Base-by-base conservation (phyloP, 2,113 vertebrate species). In the Hippocampus mohnikei region DNA sequence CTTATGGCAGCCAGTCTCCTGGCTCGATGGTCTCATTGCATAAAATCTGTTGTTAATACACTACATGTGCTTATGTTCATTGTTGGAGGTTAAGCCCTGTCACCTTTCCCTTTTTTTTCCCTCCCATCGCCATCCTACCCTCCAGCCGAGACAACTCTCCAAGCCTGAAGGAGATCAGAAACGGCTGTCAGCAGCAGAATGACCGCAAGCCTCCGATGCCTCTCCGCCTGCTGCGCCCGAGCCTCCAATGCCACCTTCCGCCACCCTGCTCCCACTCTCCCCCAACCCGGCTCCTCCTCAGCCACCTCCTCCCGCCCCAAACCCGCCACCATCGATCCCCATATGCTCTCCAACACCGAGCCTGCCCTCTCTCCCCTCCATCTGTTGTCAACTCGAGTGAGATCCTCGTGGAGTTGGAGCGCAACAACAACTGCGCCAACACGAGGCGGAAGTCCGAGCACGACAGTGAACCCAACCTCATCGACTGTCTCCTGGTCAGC, bases 401-500 rank as follows among this genome's bases (percentile, higher is more conserved):
- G 92, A 96, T 99, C 90, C 93, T 96, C 1, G 96, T 99, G 91
- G 97, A 98, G 78, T 91, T 98, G 81, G 96, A 98, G 83, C 94
- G 95, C 60, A 95, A 94, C 94, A 98, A 98, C 93, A 94, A 95
- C 23, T 89, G 93, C 7, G 92, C 95, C 83, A 97, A 97, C 81
- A 90, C 94, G 71, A 93, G 94, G 79, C 91, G 94, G 86, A 96
- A 93, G 0, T 85, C 84, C 0, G 94, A 95, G 75, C 94, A 93
- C 0, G 94, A 98, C 93, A 96, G 95, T 0, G 97, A 98, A 84
- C 97, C 96, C 85, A 99, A 97, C 92, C 94, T 99, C 70, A 99
- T 99, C 41, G 97, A 98, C 92, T 98, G 97, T 85, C 92, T 99
- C 85, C 93, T 98, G 93, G 97, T 98, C 92, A 98, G 96, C 89